These are phyloP conservation scores for Watsonalla binaria DNA, from an alignment of 2,888 invertebrate genomes.

Conservation along the genomic window DNA sequence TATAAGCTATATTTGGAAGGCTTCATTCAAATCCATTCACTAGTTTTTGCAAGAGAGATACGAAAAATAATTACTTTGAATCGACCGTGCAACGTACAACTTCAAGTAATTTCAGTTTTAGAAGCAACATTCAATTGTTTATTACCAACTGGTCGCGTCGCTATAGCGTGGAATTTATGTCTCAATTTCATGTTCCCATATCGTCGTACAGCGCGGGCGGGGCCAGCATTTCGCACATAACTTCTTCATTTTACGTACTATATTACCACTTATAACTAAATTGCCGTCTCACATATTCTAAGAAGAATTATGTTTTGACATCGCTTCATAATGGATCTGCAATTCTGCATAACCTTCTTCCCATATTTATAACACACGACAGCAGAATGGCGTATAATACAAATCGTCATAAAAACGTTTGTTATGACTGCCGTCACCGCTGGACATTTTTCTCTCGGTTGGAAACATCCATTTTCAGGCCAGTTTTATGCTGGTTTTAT, in stretches of 20 bases:
- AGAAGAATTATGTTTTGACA: not conserved
- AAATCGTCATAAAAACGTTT: not conserved
- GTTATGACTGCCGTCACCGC: slow-evolving; percentile 13
- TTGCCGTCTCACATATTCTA: not conserved
- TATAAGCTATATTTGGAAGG: too few species aligned
- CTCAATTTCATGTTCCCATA: slow-evolving; percentile 20
- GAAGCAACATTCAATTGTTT: slow-evolving; percentile 10
- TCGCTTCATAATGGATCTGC: not conserved
- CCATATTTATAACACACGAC: too few species aligned
- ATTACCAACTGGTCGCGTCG: slow-evolving; percentile 14
- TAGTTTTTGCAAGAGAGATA: too few species aligned
- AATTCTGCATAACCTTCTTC: not conserved
- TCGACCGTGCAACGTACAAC: too few species aligned
- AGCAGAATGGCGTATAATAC: not conserved
- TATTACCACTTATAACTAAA: not conserved
- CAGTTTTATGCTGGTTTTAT: slow-evolving; percentile 36
- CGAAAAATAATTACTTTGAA: too few species aligned
- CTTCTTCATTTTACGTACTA: not conserved
- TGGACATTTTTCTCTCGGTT: slow-evolving; percentile 29
- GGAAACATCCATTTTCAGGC: slow-evolving; percentile 26
- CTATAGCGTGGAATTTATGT: slow-evolving; percentile 21
- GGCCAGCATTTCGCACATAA: not conserved
- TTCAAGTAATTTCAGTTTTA: not conserved
- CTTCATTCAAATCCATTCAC: too few species aligned
- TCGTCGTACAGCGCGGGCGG: not conserved